Evolutionary conservation across 1,140 invertebrate genomes (phyloP).

Genomic region (Psix sp.): DNA sequence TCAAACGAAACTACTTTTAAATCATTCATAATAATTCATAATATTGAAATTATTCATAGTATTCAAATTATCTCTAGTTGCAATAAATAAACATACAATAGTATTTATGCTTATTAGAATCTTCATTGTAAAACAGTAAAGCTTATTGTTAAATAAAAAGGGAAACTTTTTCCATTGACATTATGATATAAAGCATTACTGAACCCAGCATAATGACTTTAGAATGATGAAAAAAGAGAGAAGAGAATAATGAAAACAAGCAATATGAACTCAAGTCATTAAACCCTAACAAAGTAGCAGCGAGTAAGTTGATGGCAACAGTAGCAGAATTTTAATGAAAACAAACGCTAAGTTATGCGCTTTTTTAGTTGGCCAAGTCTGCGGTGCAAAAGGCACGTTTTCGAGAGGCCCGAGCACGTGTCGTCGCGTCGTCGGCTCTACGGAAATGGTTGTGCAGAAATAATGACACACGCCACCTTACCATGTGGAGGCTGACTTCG

Average conservation of each 20-base stretch:
- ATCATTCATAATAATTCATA: no score
- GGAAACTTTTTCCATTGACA: no score
- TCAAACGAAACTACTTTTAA: no score
- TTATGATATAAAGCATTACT: no score
- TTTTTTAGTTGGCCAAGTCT: conserved; percentile 38
- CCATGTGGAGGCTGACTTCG: conserved; percentile 30
- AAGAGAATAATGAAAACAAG: neutral
- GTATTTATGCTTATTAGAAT: no score
- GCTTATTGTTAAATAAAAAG: no score
- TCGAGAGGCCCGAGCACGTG: conserved; percentile 61
- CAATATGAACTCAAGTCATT: conserved; percentile 34
- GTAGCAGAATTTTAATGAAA: conserved; percentile 70
- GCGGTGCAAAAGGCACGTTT: conserved; percentile 59
- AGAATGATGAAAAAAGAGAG: conserved; percentile 1
- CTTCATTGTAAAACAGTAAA: no score
- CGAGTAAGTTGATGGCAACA: conserved; percentile 51
- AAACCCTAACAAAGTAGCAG: conserved; percentile 57
- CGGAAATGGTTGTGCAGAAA: conserved; percentile 72
- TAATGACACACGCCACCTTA: conserved; percentile 68
- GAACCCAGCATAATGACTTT: no score
- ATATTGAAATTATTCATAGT: no score
- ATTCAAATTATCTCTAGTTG: no score
- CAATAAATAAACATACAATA: no score
- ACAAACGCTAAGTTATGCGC: conserved; percentile 67
- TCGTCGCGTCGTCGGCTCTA: conserved; percentile 57